Percentiles rank a stretch among this genome's conserved stretches.
Conservation (phyloP, 2,888 invertebrate species). For the Atrina japonica region DNA sequence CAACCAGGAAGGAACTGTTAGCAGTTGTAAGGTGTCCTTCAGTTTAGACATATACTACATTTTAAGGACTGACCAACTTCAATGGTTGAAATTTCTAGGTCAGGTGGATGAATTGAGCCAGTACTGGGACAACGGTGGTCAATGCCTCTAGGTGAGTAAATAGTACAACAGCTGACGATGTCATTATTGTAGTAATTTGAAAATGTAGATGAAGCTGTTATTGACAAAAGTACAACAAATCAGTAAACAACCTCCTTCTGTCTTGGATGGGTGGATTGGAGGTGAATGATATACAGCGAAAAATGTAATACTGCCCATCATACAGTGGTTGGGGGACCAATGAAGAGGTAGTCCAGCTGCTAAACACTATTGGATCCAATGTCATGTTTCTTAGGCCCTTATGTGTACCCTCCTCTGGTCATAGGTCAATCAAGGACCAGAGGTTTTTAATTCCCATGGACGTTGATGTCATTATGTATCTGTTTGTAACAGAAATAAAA, state of each 20-base stretch:
- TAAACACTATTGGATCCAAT: conserved; percentile 30
- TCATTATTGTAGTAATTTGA: conserved; percentile 9
- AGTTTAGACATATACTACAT: conserved; percentile 18
- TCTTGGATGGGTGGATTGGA: not conserved
- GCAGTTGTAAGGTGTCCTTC: not conserved
- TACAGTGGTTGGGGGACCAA: conserved; percentile 3
- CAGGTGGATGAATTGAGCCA: not conserved
- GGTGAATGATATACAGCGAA: not conserved
- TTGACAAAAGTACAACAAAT: not conserved
- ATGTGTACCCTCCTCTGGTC: too few species aligned
- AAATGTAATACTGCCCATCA: not conserved
- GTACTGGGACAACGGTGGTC: conserved; percentile 8
- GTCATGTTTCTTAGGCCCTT: not conserved
- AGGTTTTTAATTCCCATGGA: too few species aligned
- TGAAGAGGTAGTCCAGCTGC: conserved; percentile 8
- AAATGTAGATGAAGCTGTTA: conserved; percentile 13
- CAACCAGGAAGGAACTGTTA: not conserved
- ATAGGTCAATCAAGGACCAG: too few species aligned
- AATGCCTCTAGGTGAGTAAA: too few species aligned
- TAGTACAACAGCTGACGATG: conserved; percentile 12
- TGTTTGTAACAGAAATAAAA: too few species aligned
- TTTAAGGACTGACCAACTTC: conserved; percentile 34
- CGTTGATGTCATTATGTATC: too few species aligned
- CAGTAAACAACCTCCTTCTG: not conserved
- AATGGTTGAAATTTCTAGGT: not conserved